phyloP scores from a whole-genome alignment of 64 coral and sea anemone species.

The Pocillopora verrucosa region DNA sequence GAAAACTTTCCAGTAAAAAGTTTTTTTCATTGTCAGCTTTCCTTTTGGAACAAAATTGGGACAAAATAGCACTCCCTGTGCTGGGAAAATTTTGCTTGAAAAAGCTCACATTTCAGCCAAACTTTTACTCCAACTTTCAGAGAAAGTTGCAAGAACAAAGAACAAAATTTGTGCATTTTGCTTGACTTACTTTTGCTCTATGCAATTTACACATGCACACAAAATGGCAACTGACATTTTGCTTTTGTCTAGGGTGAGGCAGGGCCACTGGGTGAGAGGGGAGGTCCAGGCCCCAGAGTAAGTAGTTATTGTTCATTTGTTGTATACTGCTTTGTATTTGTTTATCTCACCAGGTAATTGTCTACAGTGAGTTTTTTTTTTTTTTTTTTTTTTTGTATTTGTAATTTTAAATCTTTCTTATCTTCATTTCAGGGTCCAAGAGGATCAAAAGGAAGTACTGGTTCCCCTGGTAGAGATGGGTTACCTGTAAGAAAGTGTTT shows the following conservation, averaged over 20 bases:
- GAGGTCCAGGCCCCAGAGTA: constrained; percentile 10
- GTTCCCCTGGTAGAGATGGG: constrained; percentile 5
- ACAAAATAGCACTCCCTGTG: too few relatives aligned
- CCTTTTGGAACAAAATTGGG: too few relatives aligned
- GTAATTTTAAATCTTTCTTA: neutral
- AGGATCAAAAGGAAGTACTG: constrained; percentile 22
- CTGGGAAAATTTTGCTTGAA: too few relatives aligned
- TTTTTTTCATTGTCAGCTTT: too few relatives aligned
- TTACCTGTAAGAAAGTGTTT: neutral
- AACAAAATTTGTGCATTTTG: too few relatives aligned
- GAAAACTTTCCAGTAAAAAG: too few relatives aligned
- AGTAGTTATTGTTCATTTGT: neutral
- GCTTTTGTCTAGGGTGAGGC: neutral
- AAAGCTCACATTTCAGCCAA: too few relatives aligned
- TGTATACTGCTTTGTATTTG: neutral
- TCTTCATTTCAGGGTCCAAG: neutral
- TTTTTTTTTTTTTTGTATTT: neutral
- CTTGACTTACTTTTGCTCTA: too few relatives aligned
- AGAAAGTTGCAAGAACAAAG: too few relatives aligned
- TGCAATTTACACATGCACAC: too few relatives aligned
- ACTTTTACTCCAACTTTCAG: too few relatives aligned
- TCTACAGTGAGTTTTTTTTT: neutral
- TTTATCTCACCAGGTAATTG: neutral
- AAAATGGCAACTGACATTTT: neutral
- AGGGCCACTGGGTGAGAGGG: neutral